Base-by-base conservation (phyloP, 2,113 vertebrate species). In the Neolamprologus variostigma region DNA sequence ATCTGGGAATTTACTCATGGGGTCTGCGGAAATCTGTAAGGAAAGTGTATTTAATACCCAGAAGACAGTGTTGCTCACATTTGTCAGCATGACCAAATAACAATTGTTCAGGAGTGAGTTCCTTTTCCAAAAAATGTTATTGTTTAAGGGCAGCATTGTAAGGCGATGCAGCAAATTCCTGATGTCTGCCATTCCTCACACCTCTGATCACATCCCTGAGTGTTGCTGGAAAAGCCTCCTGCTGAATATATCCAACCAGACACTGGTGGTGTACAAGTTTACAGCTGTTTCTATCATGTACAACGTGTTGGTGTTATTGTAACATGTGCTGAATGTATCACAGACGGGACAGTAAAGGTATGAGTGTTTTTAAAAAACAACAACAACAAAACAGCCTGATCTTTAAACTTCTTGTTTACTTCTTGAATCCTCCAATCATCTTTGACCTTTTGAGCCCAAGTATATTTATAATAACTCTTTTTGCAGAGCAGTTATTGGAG, bases 211-310 rank as follows among this genome's bases (percentile, higher is more conserved):
- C 82, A 79, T 80, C 78, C 37, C 42, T 23, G 40, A 42, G 19
- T 76, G 57, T 79, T 71, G 82, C 88, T 63, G 80, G 80, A 54
- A 6, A 37, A 84, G 16, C 12, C 59, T 28, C 45, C 45, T 12
- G 33, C 71, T 50, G 16, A 78, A 50, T 54, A 37, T n/a, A 89
- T 54, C 45, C 76, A 76, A 53, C 33, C 80, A 26, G 63, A 68
- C 85, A 81, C 40, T 51, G 28, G 76, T 92, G 73, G 87, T 73
- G 80, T 89, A 21, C 23, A 80, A 73, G 92, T 94, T 94, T 94
- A 95, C 93, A 93, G 86, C 89, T 82, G 81, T 94, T 87, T 89
- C 71, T 90, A 19, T 90, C 4, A 63, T 87, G 91, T 82, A 35
- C 78, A 86, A 82, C 83, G 51, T 80, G 40, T 63, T 80, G 17